Evolutionary conservation across 1,140 invertebrate species (phyloP).

Genomic region (Drosophila baimaii): DNA sequence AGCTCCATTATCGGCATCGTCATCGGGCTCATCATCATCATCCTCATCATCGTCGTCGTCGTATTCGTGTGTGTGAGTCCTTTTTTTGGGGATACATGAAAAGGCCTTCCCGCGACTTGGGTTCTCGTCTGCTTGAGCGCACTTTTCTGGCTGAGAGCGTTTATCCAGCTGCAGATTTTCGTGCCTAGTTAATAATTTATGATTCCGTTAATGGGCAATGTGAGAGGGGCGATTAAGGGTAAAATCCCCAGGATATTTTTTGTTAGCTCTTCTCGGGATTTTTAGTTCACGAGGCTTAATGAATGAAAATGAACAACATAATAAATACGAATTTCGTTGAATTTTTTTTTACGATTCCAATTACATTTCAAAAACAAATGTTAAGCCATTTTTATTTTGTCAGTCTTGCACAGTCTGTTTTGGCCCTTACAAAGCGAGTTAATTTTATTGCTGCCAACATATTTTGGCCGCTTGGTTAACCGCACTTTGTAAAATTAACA

Average conservation of each 20-base stretch:
- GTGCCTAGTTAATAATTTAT: constrained; percentile 65
- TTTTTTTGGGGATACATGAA: constrained; percentile 24
- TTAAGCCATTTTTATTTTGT: constrained; percentile 2
- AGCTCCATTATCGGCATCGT: constrained; percentile 38
- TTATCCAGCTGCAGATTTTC: constrained; percentile 60
- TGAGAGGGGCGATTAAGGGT: constrained; percentile 34
- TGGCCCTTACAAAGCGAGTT: constrained; percentile 22
- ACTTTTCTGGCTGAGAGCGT: constrained; percentile 61
- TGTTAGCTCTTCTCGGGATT: neutral
- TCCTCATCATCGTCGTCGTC: constrained; percentile 1
- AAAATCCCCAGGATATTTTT: constrained; percentile 26
- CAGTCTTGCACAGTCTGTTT: too few species aligned
- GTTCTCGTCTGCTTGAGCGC: constrained; percentile 46
- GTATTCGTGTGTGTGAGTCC: constrained; percentile 35
- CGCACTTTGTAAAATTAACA: constrained; percentile 45
- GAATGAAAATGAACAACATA: constrained; percentile 2
- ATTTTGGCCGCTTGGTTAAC: constrained; percentile 49
- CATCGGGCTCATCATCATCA: constrained; percentile 30
- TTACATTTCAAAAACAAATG: constrained; percentile 14
- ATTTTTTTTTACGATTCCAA: constrained; percentile 10
- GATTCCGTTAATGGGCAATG: constrained; percentile 55
- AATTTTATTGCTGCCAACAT: constrained; percentile 46
- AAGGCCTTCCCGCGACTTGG: constrained; percentile 12
- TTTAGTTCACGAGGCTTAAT: constrained; percentile 2
- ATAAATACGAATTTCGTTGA: neutral